Evolutionary conservation across 2,113 vertebrate genomes (phyloP), one percentile per base, ranked within the genome.

Genomic region (Istiophorus platypterus): DNA sequence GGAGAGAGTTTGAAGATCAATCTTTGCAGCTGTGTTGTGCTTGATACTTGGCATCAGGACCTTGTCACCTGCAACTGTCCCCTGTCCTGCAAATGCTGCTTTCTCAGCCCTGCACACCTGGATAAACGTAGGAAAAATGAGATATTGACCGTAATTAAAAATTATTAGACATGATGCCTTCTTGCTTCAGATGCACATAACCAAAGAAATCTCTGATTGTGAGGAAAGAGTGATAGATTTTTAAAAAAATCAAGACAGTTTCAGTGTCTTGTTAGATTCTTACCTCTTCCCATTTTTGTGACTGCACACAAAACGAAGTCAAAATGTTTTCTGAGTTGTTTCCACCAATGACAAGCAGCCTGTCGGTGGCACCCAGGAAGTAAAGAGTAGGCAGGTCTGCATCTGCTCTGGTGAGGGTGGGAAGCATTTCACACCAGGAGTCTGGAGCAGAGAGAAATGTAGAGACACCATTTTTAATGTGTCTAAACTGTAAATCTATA

Each of bases 371-470:
- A 24, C 95, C 94, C 84, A 96, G 88, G 85, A 95, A 95, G 87
- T 94, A 93, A 51, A 96, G 92, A 56, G 84, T 89, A 29, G 94
- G 94, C 24, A 96, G 88, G 51, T 95, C 78, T 24, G 86, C 91
- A 12, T 92, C 91, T 2, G 89, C 82, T 81, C 92, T 91, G 61
- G 94, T 94, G 8, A 96, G 92, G 1, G 95, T 95, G 11, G 94
- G 95, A 52, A 95, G 93, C 17, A 96, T 81, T 74, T 96, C 95
- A 69, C 70, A 85, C 95, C 96, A 96, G 5, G 72, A 84, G 70
- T 96, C 96, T 96, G 81, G 56, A 1, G 62, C 20, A 76, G 7
- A 81, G 47, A 65, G 31, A 54, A 7, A 65, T 8, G 78, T 2
- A 84, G 15, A 51, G 52, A 1, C 1, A n/a, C 18, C 7, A 12